These are phyloP conservation scores for Orthonevra nobilis DNA, from an alignment of 2,888 invertebrate species.

Conservation along the genomic window DNA sequence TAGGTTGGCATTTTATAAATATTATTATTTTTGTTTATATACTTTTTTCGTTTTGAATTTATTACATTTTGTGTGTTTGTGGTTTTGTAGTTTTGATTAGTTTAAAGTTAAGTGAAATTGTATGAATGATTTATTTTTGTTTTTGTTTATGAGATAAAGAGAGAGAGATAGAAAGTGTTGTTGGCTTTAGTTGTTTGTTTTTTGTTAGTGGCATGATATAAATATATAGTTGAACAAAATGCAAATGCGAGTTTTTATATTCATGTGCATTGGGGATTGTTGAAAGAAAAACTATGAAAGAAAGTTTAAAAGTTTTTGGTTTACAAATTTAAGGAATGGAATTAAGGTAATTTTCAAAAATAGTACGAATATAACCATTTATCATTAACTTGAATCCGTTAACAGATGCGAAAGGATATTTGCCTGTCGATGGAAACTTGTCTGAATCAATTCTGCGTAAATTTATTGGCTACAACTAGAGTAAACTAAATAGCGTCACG, in stretches of 20 bases:
- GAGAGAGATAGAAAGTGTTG: conserved; percentile 45
- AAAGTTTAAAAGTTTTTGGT: too few species aligned
- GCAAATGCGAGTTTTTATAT: background rate
- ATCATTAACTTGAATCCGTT: too few species aligned
- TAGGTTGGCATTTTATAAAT: conserved; percentile 68
- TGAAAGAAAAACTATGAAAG: too few species aligned
- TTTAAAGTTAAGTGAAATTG: conserved; percentile 57
- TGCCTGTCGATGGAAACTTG: too few species aligned
- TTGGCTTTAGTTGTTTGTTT: conserved; percentile 34
- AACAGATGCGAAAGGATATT: too few species aligned
- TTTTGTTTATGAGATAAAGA: conserved; percentile 54
- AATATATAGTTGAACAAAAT: background rate
- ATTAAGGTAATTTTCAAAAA: too few species aligned
- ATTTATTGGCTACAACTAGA: too few species aligned
- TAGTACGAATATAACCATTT: too few species aligned
- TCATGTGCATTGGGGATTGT: background rate
- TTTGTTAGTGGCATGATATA: conserved; percentile 14
- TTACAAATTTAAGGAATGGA: too few species aligned
- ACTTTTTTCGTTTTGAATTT: conserved; percentile 11
- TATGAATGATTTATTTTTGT: conserved; percentile 56
- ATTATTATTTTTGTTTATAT: conserved; percentile 29
- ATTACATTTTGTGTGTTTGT: conserved; percentile 52
- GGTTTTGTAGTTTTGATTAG: conserved; percentile 13
- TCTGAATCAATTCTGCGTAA: too few species aligned
- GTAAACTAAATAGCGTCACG: too few species aligned